phyloP scores from a whole-genome alignment of 1,140 invertebrate genomes.

The Caenorhabditis elegans region DNA sequence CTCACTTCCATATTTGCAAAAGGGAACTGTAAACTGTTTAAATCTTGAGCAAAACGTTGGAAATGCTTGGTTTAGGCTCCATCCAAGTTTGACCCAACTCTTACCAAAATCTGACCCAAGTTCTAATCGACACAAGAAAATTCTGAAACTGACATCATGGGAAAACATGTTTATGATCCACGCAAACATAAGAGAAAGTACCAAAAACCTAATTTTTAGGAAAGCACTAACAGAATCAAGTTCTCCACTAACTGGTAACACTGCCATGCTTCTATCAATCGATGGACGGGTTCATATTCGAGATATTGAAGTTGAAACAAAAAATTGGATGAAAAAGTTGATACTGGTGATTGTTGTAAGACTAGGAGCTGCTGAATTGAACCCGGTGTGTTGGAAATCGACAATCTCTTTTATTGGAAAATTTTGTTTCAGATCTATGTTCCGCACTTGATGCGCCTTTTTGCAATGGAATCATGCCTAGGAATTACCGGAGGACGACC shows the following conservation, averaged over 20 bases:
- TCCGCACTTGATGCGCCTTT: constrained; percentile 75
- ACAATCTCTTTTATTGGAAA: background rate
- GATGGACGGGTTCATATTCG: constrained; percentile 37
- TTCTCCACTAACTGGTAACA: constrained; percentile 27
- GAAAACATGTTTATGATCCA: too few relatives aligned
- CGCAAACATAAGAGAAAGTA: too few relatives aligned
- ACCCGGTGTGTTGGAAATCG: constrained; percentile 75
- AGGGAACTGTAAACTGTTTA: too few relatives aligned
- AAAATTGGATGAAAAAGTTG: constrained; percentile 75
- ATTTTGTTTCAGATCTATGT: constrained; percentile 44
- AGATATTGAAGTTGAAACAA: constrained; percentile 1
- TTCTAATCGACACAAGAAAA: too few relatives aligned
- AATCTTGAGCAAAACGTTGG: too few relatives aligned
- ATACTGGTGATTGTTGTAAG: constrained; percentile 82
- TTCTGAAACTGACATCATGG: too few relatives aligned
- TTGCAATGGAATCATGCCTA: constrained; percentile 79
- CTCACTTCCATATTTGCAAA: too few relatives aligned
- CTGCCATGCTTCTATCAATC: constrained; percentile 27
- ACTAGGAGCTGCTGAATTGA: constrained; percentile 80
- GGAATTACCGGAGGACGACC: constrained; percentile 87
- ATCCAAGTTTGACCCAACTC: too few relatives aligned
- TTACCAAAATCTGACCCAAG: too few relatives aligned
- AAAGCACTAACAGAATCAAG: constrained; percentile 16
- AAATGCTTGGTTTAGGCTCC: too few relatives aligned
- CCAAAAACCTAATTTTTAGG: constrained; percentile 8